A percentile compares a stretch with the other conserved stretches of the same genome.
Evolutionary conservation across 2,888 invertebrate genomes (phyloP).

Genomic region (Cataglyphis albicans): DNA sequence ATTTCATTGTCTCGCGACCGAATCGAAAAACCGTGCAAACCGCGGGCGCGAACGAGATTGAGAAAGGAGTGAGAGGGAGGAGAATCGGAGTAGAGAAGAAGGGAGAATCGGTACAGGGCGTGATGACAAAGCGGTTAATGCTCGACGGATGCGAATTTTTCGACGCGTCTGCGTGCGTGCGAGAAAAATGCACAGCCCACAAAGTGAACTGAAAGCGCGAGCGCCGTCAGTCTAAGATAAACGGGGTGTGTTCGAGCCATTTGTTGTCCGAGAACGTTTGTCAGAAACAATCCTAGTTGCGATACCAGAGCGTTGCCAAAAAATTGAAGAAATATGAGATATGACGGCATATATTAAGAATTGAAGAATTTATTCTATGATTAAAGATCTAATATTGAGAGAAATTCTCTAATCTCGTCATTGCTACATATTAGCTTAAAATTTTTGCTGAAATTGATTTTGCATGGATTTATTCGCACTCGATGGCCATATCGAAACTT

Average conservation of each 20-base stretch:
- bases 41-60: neutral
- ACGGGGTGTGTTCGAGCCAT: slow-evolving; percentile 29
- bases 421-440: neutral
- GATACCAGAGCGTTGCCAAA: neutral
- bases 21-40: slow-evolving; percentile 70
- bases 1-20: slow-evolving; percentile 74
- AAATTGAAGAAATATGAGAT: slow-evolving; percentile 4
- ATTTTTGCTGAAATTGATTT: slow-evolving; percentile 11
- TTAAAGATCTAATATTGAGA: neutral
- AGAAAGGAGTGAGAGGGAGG: neutral
- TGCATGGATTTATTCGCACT: neutral
- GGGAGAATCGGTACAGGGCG: slow-evolving; percentile 30
- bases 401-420: neutral
- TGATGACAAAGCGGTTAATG: slow-evolving; percentile 61
- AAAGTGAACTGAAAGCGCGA: slow-evolving; percentile 30
- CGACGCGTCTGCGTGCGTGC: slow-evolving; percentile 40
- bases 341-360: neutral
- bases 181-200: slow-evolving; percentile 38
- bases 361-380: neutral
- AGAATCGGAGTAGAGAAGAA: slow-evolving; percentile 42
- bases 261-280: slow-evolving; percentile 15
- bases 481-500: neutral
- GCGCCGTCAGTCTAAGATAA: slow-evolving; percentile 44
- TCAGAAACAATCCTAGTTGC: neutral
- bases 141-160: slow-evolving; percentile 55